Percentiles rank a stretch among this genome's conserved stretches.
Evolutionary conservation across 2,888 invertebrate species (phyloP).

Genomic region (Ectemnius continuus): DNA sequence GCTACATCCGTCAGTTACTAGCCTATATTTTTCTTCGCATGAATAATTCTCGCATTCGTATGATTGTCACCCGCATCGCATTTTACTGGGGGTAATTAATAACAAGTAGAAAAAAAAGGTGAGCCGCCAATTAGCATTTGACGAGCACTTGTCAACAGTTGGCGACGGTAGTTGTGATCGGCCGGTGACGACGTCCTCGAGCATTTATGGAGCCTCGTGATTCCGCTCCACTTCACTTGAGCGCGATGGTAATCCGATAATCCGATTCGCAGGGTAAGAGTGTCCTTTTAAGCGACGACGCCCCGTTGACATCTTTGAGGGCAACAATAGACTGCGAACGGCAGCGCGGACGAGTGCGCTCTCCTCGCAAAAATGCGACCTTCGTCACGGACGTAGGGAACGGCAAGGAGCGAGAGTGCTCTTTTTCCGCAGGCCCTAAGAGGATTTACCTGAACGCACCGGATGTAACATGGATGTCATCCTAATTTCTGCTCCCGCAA

Average conservation of each 20-base stretch:
- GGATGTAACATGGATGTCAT: conserved; percentile 67
- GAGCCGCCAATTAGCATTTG: no score
- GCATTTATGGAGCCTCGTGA: conserved; percentile 32
- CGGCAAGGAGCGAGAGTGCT: conserved; percentile 40
- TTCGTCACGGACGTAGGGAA: conserved; percentile 26
- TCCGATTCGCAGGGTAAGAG: conserved; percentile 72
- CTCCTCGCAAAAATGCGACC: conserved; percentile 54
- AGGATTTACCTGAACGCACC: conserved; percentile 70
- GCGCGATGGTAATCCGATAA: conserved; percentile 70
- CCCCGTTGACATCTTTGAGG: conserved; percentile 73
- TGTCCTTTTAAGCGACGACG: conserved; percentile 66
- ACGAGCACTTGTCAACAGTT: no score
- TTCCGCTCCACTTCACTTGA: conserved; percentile 66
- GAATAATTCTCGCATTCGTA: no score
- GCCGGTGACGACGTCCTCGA: no score
- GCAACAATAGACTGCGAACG: conserved; percentile 71
- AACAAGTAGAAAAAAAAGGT: no score
- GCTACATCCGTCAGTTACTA: no score
- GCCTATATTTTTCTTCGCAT: no score
- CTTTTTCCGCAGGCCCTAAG: conserved; percentile 68
- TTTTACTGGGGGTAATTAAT: no score
- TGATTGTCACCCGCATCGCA: no score
- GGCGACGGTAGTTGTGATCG: no score
- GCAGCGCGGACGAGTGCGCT: conserved; percentile 46
- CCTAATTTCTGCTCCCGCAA: conserved; percentile 67